Evolutionary conservation across 2,797 vertebrate species (phyloP), one percentile per base, ranked within the genome.

Genomic region (Masticophis lateralis): DNA sequence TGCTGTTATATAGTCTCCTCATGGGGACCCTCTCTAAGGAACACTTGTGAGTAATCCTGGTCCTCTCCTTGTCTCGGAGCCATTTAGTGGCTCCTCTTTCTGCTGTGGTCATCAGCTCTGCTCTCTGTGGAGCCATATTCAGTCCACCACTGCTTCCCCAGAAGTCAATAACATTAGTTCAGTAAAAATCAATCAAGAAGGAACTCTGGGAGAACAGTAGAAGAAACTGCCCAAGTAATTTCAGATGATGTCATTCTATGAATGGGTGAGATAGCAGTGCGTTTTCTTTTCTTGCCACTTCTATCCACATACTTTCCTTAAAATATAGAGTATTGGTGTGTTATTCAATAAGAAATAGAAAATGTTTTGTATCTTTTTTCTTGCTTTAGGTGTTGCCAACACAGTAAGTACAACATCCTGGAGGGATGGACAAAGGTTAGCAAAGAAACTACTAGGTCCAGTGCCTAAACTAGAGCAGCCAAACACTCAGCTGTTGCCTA

Each of bases 381-480:
- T 0, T 51, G 95, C 12, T 96, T 90, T 95, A 98, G 97, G 97
- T 96, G 93, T 95, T 91, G 97, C 94, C 94, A 97, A 96, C 98
- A 96, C 97, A 89, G 99, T 99, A 96, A 98, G 97, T 94, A 97
- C 99, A 90, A 98, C 98, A 0, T 99, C 99, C 18, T 99, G 99
- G 99, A 97, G 99, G 90, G 98, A 99, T 88, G 99, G 99, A 93
- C 99, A 99, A 95, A 99, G 99, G 95, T 95, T 99, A 93, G 98
- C 98, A 63, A 99, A 99, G 95, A 99, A 98, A 97, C 97, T 99
- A 28, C 97, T 99, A 63, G 99, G 99, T 92, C 98, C 99, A 92
- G 96, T 96, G 91, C 98, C 98, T 89, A 98, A 97, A 96, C 89
- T 96, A 92, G 97, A 97, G 20, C 97, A 95, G 28, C 97, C 96